These are phyloP conservation scores for Hormaphis cornu DNA, from an alignment of 1,140 invertebrate species.

Conservation along the genomic window DNA sequence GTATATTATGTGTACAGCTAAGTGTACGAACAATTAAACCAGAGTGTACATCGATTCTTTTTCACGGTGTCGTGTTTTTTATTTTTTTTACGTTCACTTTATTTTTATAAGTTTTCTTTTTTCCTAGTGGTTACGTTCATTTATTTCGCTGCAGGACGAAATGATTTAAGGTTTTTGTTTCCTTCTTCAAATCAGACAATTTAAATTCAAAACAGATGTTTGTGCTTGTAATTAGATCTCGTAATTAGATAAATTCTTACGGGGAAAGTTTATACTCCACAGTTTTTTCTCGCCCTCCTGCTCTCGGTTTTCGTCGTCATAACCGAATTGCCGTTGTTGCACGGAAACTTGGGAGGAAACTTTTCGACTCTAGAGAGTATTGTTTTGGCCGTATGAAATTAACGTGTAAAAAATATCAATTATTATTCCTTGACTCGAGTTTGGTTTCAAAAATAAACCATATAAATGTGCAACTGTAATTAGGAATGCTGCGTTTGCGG, in stretches of 20 bases:
- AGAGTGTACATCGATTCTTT: no score
- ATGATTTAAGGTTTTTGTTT: constrained; percentile 2
- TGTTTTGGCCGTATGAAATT: neutral
- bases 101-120: neutral
- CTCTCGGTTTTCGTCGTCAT: neutral
- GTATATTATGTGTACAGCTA: no score
- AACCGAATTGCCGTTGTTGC: neutral
- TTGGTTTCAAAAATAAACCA: no score
- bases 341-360: neutral
- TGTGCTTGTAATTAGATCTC: constrained; percentile 15
- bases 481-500: no score
- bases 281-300: neutral
- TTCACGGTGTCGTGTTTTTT: no score
- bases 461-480: no score
- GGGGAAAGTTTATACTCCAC: constrained; percentile 4
- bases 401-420: neutral
- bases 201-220: constrained; percentile 20
- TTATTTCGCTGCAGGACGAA: neutral
- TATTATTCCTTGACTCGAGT: neutral
- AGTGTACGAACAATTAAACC: no score
- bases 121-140: neutral
- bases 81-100: no score
- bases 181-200: constrained; percentile 19
- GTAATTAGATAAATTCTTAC: neutral
- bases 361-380: neutral